phyloP scores from a whole-genome alignment of 2,888 invertebrate species.

The Zelleria hepariella region DNA sequence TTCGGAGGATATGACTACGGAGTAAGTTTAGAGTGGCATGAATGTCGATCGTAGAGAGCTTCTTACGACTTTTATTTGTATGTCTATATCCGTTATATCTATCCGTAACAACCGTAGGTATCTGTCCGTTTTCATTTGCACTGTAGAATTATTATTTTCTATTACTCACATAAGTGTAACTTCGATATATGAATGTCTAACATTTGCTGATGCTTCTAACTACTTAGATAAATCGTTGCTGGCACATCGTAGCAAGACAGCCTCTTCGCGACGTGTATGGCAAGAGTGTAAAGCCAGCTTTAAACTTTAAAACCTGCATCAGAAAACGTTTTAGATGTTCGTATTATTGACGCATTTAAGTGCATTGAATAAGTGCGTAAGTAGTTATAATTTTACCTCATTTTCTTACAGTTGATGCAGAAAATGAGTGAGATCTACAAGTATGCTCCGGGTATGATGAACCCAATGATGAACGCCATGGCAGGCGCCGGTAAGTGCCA shows the following conservation, averaged over 20 bases:
- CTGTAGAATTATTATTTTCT: not conserved
- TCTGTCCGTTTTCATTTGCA: slow-evolving; percentile 17
- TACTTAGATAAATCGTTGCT: no score
- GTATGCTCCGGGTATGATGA: slow-evolving; percentile 54
- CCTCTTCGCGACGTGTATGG: no score
- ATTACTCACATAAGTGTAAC: no score
- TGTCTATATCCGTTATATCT: not conserved
- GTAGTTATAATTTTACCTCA: slow-evolving; percentile 5
- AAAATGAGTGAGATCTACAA: slow-evolving; percentile 60
- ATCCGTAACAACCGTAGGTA: no score
- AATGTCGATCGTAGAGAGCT: not conserved
- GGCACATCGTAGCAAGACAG: no score
- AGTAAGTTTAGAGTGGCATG: slow-evolving; percentile 42
- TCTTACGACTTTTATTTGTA: not conserved
- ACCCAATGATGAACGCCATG: slow-evolving; percentile 40
- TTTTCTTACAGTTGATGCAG: slow-evolving; percentile 53
- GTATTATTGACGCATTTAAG: no score
- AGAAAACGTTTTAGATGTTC: no score
- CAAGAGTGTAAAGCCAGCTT: no score
- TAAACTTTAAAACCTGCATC: no score
- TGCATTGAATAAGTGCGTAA: no score
- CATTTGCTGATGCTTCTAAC: no score
- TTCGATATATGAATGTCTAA: no score
- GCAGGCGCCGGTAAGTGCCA: not conserved
- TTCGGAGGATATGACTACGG: slow-evolving; percentile 71